phyloP scores from a whole-genome alignment of 2,797 vertebrate genomes.

The Chaetophractus vellerosus region DNA sequence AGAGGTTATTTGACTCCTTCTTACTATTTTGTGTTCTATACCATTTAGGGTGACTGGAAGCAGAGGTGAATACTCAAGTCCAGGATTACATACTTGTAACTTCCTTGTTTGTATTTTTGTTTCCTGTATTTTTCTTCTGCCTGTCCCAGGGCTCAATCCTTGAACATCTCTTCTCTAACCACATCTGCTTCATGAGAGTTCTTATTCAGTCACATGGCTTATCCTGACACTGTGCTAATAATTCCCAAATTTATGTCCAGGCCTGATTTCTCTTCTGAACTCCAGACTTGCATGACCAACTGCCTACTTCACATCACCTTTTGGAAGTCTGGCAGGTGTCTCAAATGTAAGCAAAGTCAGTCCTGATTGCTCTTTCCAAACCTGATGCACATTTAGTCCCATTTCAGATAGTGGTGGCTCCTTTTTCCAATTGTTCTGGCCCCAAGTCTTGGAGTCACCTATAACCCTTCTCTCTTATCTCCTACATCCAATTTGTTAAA shows the following conservation, averaged over 20 bases:
- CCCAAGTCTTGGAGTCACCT: background rate
- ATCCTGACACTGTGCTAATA: background rate
- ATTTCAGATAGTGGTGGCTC: background rate
- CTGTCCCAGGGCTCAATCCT: background rate
- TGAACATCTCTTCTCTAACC: background rate
- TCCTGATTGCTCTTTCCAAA: background rate
- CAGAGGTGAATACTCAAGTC: background rate
- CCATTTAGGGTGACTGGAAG: background rate
- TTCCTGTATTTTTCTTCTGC: background rate
- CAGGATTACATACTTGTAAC: background rate
- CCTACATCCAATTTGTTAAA: background rate
- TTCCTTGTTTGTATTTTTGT: background rate
- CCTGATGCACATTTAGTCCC: background rate
- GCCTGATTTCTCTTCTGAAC: slow-evolving; percentile 11
- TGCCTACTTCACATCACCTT: background rate
- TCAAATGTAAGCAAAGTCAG: background rate
- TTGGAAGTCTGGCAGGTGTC: background rate
- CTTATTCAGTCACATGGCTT: background rate
- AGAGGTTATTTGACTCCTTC: slow-evolving; percentile 3
- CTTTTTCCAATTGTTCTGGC: background rate
- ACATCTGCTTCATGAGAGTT: background rate
- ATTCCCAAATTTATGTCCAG: background rate
- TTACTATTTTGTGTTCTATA: background rate
- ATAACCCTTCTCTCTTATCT: background rate
- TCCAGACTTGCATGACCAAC: background rate